Evolutionary conservation across 2,888 invertebrate species (phyloP).

Genomic region (Coleophora flavipennella): DNA sequence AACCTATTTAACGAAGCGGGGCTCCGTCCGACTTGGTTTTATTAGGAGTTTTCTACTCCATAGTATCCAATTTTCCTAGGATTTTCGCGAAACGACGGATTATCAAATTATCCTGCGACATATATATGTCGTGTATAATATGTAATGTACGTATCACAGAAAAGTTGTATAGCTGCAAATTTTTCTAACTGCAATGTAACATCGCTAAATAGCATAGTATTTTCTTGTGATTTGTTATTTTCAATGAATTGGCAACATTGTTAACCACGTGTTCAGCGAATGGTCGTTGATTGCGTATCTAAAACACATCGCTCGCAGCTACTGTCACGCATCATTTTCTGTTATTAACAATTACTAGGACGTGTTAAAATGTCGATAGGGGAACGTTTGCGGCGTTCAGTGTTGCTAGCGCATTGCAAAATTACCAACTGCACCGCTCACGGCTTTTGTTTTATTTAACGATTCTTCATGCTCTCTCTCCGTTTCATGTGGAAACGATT

Average conservation of each 20-base stretch:
- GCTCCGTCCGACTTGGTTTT: no score
- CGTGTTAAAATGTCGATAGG: slow-evolving; percentile 40
- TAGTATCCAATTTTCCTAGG: no score
- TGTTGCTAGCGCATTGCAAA: slow-evolving; percentile 35
- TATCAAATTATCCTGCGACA: no score
- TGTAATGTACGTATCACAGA: no score
- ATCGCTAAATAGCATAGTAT: no score
- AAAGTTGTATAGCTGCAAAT: no score
- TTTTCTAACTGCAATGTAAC: no score
- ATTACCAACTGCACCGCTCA: slow-evolving; percentile 15
- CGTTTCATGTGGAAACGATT: neutral
- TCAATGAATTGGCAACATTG: slow-evolving; percentile 17
- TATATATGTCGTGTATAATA: no score
- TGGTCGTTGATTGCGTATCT: slow-evolving; percentile 32
- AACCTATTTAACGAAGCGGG: no score
- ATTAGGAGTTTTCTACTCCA: no score
- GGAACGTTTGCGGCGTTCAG: slow-evolving; percentile 31
- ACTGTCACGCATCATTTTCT: slow-evolving; percentile 66
- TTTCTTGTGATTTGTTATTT: no score
- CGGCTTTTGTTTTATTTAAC: slow-evolving; percentile 7
- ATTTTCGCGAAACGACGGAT: no score
- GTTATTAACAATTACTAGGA: slow-evolving; percentile 65
- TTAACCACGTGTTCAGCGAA: slow-evolving; percentile 26
- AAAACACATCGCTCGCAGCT: slow-evolving; percentile 55
- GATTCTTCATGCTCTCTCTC: slow-evolving; percentile 6